phyloP scores from a whole-genome alignment of 2,797 vertebrate species.

The Macroramphosus scolopax region DNA sequence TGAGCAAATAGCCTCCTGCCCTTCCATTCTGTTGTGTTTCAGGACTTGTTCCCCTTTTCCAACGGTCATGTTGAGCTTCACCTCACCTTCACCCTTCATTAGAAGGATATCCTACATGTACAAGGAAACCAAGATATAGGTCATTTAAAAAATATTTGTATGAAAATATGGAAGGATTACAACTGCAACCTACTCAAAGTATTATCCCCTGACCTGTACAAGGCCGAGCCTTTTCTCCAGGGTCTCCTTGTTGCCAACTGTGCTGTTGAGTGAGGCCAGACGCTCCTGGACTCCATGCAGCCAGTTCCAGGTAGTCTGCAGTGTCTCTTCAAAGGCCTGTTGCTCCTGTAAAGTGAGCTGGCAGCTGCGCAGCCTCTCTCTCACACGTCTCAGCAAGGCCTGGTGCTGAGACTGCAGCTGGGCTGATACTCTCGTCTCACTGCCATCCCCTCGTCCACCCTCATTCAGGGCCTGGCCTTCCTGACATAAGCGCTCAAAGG shows the following conservation, averaged over 20 bases:
- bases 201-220: conserved; percentile 83
- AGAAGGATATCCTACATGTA: conserved; percentile 87
- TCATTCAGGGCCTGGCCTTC: conserved; percentile 87
- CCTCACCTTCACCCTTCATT: conserved; percentile 95
- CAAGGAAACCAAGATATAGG: not conserved
- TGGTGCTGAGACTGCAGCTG: conserved; percentile 89
- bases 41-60: conserved; percentile 94
- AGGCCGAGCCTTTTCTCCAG: conserved; percentile 86
- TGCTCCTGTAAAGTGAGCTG: conserved; percentile 92
- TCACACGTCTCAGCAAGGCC: conserved; percentile 81
- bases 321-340: conserved; percentile 89
- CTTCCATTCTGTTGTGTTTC: conserved; percentile 85
- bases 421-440: conserved; percentile 83
- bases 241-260: conserved; percentile 84
- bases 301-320: conserved; percentile 89
- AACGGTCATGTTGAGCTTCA: conserved; percentile 94
- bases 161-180: not conserved
- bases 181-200: not conserved
- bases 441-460: conserved; percentile 84
- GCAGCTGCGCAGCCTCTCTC: conserved; percentile 83
- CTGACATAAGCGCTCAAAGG: conserved; percentile 89
- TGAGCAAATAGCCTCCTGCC: conserved; percentile 84
- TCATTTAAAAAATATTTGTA: not conserved
- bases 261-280: conserved; percentile 84
- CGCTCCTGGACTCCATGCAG: conserved; percentile 86